A percentile compares a stretch with the other conserved stretches of the same genome.
phyloP scores from a whole-genome alignment of 2,888 invertebrate species.

The Hypomecis atomaria region DNA sequence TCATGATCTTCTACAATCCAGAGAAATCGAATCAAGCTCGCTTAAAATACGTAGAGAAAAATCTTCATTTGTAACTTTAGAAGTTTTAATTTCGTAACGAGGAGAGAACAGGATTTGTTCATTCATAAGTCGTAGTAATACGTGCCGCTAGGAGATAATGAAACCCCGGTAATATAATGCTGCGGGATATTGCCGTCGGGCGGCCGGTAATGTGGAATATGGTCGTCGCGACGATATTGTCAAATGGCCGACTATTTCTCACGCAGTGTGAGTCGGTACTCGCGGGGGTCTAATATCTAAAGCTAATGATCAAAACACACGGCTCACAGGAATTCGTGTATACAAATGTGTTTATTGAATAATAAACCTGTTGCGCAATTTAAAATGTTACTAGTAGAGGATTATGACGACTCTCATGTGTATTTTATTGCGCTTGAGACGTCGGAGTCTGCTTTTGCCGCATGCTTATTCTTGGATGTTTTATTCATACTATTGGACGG shows the following conservation, averaged over 20 bases:
- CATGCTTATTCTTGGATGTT: constrained; percentile 53
- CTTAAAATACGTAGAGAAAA: constrained; percentile 16
- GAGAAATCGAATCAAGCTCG: constrained; percentile 21
- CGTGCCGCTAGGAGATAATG: constrained; percentile 59
- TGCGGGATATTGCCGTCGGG: constrained; percentile 54
- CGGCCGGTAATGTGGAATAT: constrained; percentile 59
- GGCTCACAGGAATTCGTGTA: constrained; percentile 67
- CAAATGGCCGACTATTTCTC: constrained; percentile 75
- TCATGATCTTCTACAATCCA: constrained; percentile 25
- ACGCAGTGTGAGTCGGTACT: constrained; percentile 72
- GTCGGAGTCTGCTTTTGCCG: constrained; percentile 52
- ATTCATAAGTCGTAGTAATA: constrained; percentile 52
- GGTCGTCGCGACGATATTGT: constrained; percentile 68
- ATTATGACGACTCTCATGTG: constrained; percentile 58
- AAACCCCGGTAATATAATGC: constrained; percentile 60
- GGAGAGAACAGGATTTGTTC: constrained; percentile 47
- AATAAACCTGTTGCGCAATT: constrained; percentile 68
- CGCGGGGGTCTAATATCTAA: constrained; percentile 71
- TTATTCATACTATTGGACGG: constrained; percentile 59
- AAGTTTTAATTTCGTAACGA: constrained; percentile 40
- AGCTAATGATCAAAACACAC: constrained; percentile 74
- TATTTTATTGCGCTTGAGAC: constrained; percentile 57
- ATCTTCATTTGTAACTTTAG: constrained; percentile 40
- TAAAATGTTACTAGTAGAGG: constrained; percentile 59
- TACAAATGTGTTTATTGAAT: constrained; percentile 73